These are phyloP conservation scores for Baccha elongata DNA, from an alignment of 2,888 invertebrate genomes.

Conservation along the genomic window DNA sequence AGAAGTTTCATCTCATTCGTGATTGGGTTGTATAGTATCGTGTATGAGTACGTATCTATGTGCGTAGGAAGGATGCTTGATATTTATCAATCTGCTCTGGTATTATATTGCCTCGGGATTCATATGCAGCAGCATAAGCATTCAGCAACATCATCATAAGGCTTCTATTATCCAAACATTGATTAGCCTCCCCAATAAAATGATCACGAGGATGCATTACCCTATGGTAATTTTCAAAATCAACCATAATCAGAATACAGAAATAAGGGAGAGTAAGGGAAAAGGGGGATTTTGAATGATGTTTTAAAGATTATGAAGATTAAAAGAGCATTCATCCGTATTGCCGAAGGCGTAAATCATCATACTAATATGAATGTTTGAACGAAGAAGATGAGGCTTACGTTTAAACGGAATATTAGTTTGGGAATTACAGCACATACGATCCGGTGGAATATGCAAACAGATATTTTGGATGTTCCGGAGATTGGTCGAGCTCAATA, in stretches of 20 bases:
- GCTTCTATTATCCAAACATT: constrained; percentile 60
- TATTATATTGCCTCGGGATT: constrained; percentile 56
- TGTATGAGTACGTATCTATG: constrained; percentile 8
- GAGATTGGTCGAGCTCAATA: not conserved
- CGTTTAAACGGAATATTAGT: not conserved
- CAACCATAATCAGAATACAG: constrained; percentile 27
- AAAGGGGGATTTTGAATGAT: not conserved
- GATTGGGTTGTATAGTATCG: constrained; percentile 27
- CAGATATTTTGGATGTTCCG: not conserved
- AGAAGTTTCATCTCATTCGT: constrained; percentile 47
- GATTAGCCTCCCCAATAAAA: constrained; percentile 53
- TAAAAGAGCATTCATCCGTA: constrained; percentile 6
- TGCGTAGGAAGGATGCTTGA: constrained; percentile 49
- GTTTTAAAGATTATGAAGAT: constrained; percentile 14
- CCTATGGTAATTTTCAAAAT: constrained; percentile 44
- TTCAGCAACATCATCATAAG: constrained; percentile 33
- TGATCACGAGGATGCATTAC: constrained; percentile 25
- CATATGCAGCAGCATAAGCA: constrained; percentile 26
- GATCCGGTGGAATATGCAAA: not conserved
- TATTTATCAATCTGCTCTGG: constrained; percentile 64
- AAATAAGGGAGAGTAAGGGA: not conserved
- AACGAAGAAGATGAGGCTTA: not conserved
- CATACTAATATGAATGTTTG: constrained; percentile 23
- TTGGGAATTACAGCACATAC: not conserved
- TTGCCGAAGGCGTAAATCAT: constrained; percentile 23